Evolutionary conservation across 2,888 invertebrate genomes (phyloP).

Genomic region (Idaea dimidiata): DNA sequence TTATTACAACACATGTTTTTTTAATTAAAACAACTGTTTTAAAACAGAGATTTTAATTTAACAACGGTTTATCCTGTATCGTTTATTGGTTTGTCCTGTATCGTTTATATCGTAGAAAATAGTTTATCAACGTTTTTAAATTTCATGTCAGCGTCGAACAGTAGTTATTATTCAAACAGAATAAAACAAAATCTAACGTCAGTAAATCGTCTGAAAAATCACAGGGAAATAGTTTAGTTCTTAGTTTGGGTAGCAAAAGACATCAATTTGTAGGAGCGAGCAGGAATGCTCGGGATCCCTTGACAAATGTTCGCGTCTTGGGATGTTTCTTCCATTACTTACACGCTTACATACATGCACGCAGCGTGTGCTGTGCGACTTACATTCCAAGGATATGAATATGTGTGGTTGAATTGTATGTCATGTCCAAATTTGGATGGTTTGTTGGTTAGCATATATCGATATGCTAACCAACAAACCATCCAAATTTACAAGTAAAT

Average conservation of each 20-base stretch:
- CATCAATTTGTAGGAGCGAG: conserved; percentile 35
- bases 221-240: background rate
- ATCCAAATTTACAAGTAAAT: no score
- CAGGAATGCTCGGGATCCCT: conserved; percentile 17
- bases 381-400: background rate
- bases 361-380: background rate
- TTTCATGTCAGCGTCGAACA: no score
- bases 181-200: conserved; percentile 2
- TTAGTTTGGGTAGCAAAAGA: background rate
- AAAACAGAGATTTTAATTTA: no score
- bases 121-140: no score
- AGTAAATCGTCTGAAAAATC: conserved; percentile 7
- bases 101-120: no score
- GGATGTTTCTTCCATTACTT: background rate
- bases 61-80: no score
- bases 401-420: background rate
- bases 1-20: no score
- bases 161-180: background rate
- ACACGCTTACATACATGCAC: background rate
- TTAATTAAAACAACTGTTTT: no score
- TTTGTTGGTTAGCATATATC: no score
- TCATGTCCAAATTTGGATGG: background rate
- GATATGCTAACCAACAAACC: no score
- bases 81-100: no score
- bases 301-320: conserved; percentile 6